Conservation (phyloP, 2,113 vertebrate genomes). For the Lathamus discolor region DNA sequence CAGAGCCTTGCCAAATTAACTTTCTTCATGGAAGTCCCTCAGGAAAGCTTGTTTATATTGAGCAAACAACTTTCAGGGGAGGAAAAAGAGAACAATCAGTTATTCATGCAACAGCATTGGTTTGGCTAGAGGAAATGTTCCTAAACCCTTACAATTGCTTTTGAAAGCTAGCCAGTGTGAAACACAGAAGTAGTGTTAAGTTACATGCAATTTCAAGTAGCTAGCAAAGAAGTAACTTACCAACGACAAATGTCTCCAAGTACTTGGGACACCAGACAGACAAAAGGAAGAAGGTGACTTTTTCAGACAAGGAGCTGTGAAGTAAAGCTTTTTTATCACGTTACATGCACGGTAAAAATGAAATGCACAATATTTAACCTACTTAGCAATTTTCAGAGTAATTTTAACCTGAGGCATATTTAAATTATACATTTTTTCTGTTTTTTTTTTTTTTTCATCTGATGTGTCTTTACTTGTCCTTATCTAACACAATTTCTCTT, state of each 20-base stretch:
- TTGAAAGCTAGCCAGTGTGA: conserved; percentile 31
- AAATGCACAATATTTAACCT: neutral
- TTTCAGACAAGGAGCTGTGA: neutral
- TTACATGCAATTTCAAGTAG: conserved; percentile 11
- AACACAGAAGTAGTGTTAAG: conserved; percentile 2
- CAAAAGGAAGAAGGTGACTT: neutral
- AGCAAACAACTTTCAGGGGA: conserved; percentile 27
- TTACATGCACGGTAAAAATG: neutral
- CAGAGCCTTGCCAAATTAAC: neutral
- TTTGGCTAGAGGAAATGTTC: conserved; percentile 45
- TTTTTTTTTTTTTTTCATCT: neutral
- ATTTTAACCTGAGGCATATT: neutral
- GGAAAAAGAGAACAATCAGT: conserved; percentile 56
- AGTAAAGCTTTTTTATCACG: neutral
- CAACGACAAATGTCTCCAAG: neutral
- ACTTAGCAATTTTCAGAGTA: conserved; percentile 22
- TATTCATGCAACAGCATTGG: conserved; percentile 11
- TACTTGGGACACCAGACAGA: neutral
- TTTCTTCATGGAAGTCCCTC: conserved; percentile 7
- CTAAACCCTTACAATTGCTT: conserved; percentile 33
- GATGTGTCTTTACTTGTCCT: conserved; percentile 1
- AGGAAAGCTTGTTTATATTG: conserved; percentile 25
- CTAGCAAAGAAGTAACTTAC: neutral
- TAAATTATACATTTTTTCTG: neutral
- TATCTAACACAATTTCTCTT: conserved; percentile 6